phyloP scores from a whole-genome alignment of 2,797 vertebrate genomes.

The Kryptolebias ocellatus region DNA sequence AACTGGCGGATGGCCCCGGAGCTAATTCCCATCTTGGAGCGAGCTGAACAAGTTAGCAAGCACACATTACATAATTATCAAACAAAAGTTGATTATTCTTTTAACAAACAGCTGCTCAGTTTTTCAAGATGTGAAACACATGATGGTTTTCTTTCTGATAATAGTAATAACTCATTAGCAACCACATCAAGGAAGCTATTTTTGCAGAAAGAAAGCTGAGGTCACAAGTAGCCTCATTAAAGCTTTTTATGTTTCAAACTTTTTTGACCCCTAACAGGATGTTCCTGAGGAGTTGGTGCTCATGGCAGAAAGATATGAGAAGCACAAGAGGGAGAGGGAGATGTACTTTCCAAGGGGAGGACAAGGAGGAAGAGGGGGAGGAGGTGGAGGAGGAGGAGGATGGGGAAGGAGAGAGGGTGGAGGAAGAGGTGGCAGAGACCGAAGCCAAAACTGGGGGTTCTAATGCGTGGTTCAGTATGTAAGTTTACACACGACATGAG shows the following conservation, averaged over 20 bases:
- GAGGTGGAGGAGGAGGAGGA: conserved; percentile 66
- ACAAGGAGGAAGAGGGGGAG: conserved; percentile 60
- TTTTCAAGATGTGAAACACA: neutral
- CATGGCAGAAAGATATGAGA: conserved; percentile 92
- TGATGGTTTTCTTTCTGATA: neutral
- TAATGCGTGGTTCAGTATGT: conserved; percentile 31
- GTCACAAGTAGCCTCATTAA: too few relatives aligned
- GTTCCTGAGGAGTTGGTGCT: conserved; percentile 87
- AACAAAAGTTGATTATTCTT: neutral
- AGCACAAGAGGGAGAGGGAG: conserved; percentile 79
- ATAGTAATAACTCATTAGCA: too few relatives aligned
- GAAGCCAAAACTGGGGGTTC: conserved; percentile 59
- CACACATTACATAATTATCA: neutral
- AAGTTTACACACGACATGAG: neutral
- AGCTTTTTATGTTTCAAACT: too few relatives aligned
- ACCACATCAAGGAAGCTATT: neutral
- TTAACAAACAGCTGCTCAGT: too few relatives aligned
- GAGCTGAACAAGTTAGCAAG: conserved; percentile 89
- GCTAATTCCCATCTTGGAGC: conserved; percentile 90
- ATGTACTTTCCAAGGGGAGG: conserved; percentile 28
- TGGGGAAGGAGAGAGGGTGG: conserved; percentile 40
- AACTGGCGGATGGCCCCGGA: conserved; percentile 91
- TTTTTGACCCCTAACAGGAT: conserved; percentile 70
- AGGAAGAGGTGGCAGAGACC: conserved; percentile 44
- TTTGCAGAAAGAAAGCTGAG: neutral